Percentiles rank a stretch among this genome's conserved stretches.
phyloP scores from a whole-genome alignment of 2,888 invertebrate species.

The Trisateles emortualis region DNA sequence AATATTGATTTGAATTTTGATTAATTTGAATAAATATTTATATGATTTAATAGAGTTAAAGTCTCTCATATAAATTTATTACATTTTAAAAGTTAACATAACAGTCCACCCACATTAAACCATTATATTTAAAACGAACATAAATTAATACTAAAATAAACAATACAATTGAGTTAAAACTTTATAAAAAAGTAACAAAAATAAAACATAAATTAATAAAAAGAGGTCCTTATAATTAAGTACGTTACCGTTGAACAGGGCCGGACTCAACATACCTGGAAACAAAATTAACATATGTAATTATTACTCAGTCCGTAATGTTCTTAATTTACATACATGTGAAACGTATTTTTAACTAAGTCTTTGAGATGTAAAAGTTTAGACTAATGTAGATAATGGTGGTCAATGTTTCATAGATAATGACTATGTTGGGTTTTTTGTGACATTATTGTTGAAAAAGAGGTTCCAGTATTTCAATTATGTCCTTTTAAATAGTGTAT shows the following conservation, averaged over 20 bases:
- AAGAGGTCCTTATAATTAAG: slow-evolving; percentile 35
- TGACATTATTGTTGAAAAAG: too few relatives aligned
- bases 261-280: slow-evolving; percentile 45
- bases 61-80: neutral
- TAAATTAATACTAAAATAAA: slow-evolving; percentile 5
- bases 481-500: too few relatives aligned
- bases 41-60: too few relatives aligned
- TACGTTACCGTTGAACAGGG: slow-evolving; percentile 34
- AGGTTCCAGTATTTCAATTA: too few relatives aligned
- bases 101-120: neutral
- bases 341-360: slow-evolving; percentile 18
- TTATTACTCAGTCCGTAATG: slow-evolving; percentile 31
- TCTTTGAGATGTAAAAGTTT: slow-evolving; percentile 7
- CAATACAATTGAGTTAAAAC: neutral
- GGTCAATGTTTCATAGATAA: too few relatives aligned
- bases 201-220: slow-evolving; percentile 38
- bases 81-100: neutral
- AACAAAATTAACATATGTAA: slow-evolving; percentile 51
- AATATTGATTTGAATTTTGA: too few relatives aligned
- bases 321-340: slow-evolving; percentile 26
- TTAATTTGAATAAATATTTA: too few relatives aligned
- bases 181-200: slow-evolving; percentile 9
- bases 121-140: slow-evolving; percentile 8
- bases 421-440: too few relatives aligned
- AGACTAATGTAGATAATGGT: neutral